These are phyloP conservation scores for Drosophila setosimentum DNA, from an alignment of 2,888 invertebrate species.

Conservation along the genomic window DNA sequence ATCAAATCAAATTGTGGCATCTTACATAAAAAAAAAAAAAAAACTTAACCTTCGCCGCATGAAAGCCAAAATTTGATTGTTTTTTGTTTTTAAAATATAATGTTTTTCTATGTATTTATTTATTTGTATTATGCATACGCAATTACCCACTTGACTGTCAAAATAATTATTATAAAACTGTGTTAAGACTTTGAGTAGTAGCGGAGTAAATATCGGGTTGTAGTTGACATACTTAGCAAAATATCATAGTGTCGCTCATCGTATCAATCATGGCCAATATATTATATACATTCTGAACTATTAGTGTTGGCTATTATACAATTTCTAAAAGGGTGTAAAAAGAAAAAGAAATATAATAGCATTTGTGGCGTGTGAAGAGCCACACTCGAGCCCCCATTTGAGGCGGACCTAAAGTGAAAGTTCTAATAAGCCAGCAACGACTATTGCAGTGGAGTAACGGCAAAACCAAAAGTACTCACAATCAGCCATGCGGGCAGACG, in stretches of 20 bases:
- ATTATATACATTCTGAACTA: conserved; percentile 46
- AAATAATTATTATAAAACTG: conserved; percentile 18
- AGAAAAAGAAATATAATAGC: conserved; percentile 21
- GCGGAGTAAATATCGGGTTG: conserved; percentile 3
- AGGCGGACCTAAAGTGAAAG: conserved; percentile 76
- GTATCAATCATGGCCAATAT: not conserved
- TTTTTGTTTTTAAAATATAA: conserved; percentile 21
- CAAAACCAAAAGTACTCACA: conserved; percentile 21
- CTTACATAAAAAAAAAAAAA: conserved; percentile 73
- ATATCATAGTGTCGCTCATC: not conserved
- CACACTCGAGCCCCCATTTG: conserved; percentile 47
- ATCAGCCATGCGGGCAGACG: conserved; percentile 57
- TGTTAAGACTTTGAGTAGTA: conserved; percentile 13
- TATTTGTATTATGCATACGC: conserved; percentile 34
- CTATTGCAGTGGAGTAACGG: conserved; percentile 10
- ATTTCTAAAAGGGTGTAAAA: conserved; percentile 36
- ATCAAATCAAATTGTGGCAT: conserved; percentile 75
- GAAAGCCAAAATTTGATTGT: conserved; percentile 46
- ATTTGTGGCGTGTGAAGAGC: conserved; percentile 31
- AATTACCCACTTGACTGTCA: conserved; percentile 65
- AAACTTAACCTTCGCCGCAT: conserved; percentile 69
- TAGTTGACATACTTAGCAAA: conserved; percentile 21
- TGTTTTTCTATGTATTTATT: conserved; percentile 12
- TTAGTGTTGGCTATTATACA: conserved; percentile 58
- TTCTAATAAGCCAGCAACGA: conserved; percentile 65